Base-by-base conservation (phyloP, 2,888 invertebrate species). In the Pristionchus mayeri region DNA sequence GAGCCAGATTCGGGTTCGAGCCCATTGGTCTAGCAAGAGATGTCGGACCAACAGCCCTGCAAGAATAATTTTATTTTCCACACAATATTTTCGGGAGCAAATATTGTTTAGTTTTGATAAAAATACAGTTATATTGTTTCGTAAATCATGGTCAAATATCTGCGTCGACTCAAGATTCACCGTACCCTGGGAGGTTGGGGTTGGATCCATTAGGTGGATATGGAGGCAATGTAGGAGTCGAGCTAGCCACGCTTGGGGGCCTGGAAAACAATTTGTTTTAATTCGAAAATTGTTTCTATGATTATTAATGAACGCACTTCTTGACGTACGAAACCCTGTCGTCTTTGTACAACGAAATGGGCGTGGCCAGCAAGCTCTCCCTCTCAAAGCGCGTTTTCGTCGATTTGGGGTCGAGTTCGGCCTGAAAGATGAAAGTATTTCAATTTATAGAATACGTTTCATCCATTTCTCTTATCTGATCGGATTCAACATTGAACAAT, bases 281-380 rank as follows among this genome's bases (percentile, higher is more conserved):
- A 4, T 34, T 63, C 18, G 30, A 0, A 0, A 27, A 9, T 24
- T 27, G 7, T 57, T 24, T 6, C 67, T 11, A 67, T 67, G 37
- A 30, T 67, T 37, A 27, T 30, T 21, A 18, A 16, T 40, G 11
- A 48, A 16, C 76, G 16, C 21, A 78, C 76, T 78, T 78, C 40
- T 27, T 78, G 18, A 78, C 76, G 40, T 78, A 78, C 1, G 76
- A 78, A 18, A 80, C 6, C 24, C n/a, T 80, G 11, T 54, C 44
- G 7, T 80, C 80, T 24, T 80, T 80, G 34, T 21, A 34, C 1
- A 80, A 57, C 0, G 80, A 37, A 18, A 80, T n/a, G 11, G 80
- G 54, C 1, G 37, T 37, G 16, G n/a, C 24, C n/a, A 54, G 34
- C 21, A 80, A 16, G 13, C 24, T 40, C 4, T 80, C 80, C 48